Conservation (phyloP, 2,888 invertebrate genomes). For the Melikaiella ostensackeni region DNA sequence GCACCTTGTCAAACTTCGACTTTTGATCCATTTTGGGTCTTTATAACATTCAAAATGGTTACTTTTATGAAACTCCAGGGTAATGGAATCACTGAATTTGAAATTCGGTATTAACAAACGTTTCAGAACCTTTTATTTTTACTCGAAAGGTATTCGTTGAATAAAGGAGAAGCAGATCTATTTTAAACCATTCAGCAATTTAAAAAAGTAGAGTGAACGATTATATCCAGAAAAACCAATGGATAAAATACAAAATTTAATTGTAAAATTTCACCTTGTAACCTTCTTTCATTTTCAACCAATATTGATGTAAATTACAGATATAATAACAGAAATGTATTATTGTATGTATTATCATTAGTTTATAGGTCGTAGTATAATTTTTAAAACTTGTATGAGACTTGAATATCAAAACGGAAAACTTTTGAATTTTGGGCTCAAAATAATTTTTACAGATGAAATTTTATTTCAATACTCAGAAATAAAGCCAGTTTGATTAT, state of each 20-base stretch:
- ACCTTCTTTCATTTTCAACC: too few relatives aligned
- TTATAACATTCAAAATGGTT: neutral
- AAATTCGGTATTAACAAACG: neutral
- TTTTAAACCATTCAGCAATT: neutral
- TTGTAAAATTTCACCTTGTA: too few relatives aligned
- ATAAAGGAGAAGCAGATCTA: neutral
- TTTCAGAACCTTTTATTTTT: neutral
- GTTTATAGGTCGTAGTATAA: too few relatives aligned
- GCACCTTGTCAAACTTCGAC: slow-evolving; percentile 11
- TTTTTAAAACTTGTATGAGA: too few relatives aligned
- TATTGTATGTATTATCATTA: too few relatives aligned
- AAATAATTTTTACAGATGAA: too few relatives aligned
- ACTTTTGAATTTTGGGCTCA: too few relatives aligned
- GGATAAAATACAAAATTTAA: neutral
- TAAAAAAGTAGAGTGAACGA: neutral
- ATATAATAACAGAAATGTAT: too few relatives aligned
- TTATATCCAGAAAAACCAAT: neutral
- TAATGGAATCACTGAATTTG: neutral
- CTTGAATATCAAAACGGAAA: too few relatives aligned
- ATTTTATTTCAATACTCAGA: too few relatives aligned
- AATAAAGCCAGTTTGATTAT: too few relatives aligned
- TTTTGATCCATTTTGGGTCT: slow-evolving; percentile 18
- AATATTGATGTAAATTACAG: too few relatives aligned
- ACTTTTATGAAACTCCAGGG: neutral
- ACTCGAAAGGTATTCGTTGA: neutral